Evolutionary conservation across 2,888 invertebrate species (phyloP), one percentile per base, ranked within the genome.

Genomic region (Coenonympha arcania): DNA sequence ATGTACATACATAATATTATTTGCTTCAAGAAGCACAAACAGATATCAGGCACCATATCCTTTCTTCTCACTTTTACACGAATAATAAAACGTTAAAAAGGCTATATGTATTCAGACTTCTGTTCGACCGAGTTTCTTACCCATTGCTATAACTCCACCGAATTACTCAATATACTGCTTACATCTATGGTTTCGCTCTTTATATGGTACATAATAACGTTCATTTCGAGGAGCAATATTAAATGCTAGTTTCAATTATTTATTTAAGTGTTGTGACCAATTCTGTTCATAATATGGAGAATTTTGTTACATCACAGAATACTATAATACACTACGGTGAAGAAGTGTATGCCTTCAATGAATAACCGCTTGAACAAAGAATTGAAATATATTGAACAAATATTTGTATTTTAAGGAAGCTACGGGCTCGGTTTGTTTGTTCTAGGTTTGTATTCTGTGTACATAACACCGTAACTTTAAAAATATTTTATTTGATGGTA

Each of bases 21-120:
- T n/a, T n/a, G n/a, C n/a, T n/a, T n/a, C n/a, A n/a, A 41, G 19
- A 28, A 16, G 16, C 18, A 28, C 4, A n/a, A n/a, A n/a, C n/a
- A n/a, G n/a, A n/a, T n/a, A n/a, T 15, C 31, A 34, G 8, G 24
- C 11, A 13, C 24, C 43, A 47, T 44, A 40, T 44, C 34, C 48
- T 39, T 50, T 53, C n/a, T 50, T 44, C 44, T 44, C 34, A 50
- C 34, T 50, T 53, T n/a, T 50, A 64, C 66, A 65, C 58, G 68
- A 62, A 64, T 55, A 56, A 58, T 54, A 51, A 47, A 46, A 50
- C 42, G 49, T 54, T 59, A 58, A 58, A 49, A 48, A 58, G 55
- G 49, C 55, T 47, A 58, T 58, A 52, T 48, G 50, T 58, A 56
- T 58, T 58, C 56, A 36, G 46, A 45, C 46, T 51, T 52, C 48